A percentile compares a stretch with the other conserved stretches of the same genome.
Conservation (phyloP, 64 coral and sea anemone species). For the Anthopleura sola region DNA sequence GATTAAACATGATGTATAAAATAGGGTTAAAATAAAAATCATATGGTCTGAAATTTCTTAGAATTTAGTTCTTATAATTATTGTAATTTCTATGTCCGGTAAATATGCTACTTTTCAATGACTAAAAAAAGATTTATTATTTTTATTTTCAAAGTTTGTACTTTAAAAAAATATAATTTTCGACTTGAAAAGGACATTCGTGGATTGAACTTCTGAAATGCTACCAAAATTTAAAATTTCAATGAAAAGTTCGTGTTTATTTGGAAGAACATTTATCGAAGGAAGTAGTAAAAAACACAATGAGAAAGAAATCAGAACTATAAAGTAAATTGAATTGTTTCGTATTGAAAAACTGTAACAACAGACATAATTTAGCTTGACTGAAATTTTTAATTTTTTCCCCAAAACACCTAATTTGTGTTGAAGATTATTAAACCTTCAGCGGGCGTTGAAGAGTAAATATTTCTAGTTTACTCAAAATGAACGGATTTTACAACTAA, state of each 20-base stretch:
- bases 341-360: background rate
- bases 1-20: background rate
- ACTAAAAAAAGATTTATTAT: no score
- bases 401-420: conserved; percentile 1
- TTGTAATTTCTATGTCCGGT: background rate
- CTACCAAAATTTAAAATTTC: no score
- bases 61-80: background rate
- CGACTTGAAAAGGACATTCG: no score
- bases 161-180: no score
- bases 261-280: background rate
- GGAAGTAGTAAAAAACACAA: background rate
- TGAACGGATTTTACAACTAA: background rate
- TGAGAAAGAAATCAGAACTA: background rate
- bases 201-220: no score
- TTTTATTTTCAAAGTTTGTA: no score
- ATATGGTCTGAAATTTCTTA: background rate
- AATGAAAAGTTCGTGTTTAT: background rate
- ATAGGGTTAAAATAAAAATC: background rate
- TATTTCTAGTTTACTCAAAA: background rate
- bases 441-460: background rate
- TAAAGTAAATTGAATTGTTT: background rate
- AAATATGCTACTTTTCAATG: no score
- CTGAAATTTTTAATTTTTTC: background rate
- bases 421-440: background rate
- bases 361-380: conserved; percentile 1